Evolutionary conservation across 2,888 invertebrate species (phyloP), one percentile per base, ranked within the genome.

Genomic region (Gryllus longicercus): DNA sequence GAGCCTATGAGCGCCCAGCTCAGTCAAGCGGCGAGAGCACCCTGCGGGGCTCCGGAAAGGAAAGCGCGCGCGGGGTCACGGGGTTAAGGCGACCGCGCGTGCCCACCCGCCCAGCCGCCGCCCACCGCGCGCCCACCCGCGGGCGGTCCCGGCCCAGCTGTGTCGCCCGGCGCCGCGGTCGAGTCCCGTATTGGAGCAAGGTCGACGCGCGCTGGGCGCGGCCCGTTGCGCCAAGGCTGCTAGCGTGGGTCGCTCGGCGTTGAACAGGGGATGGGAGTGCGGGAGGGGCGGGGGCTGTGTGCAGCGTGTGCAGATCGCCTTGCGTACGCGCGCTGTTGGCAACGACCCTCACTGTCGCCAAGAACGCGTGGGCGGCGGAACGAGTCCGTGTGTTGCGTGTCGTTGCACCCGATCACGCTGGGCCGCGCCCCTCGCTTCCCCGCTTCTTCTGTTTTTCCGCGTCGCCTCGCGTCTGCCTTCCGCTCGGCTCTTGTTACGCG

Each of bases 141-240:
- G 74, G 74, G 23, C 74, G n/a, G n/a, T 74, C 74, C 10, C 74
- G 74, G 74, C 74, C 11, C 21, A 21, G 18, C 74, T 21, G 74
- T n/a, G 74, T 11, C 74, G 74, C 38, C 38, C 38, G 38, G 38
- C 38, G 38, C 38, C 38, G 38, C 38, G 38, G 38, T 38, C 38
- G 38, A 38, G 14, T 63, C 63, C 63, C 63, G 63, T 63, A 63
- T 63, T 63, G 63, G 63, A 63, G 63, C 63, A 63, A 63, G 63
- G 63, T 63, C 63, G n/a, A 63, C n/a, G 63, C 14, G 63, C 63
- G 63, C n/a, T 63, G 63, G 63, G 63, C n/a, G 63, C 63, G 63
- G 63, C 11, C 38, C 38, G 38, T 5, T 63, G 63, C 63, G 16
- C 63, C 16, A 14, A 14, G 63, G n/a, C 63, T 18, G 63, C 63